phyloP scores from a whole-genome alignment of 2,888 invertebrate genomes.

The Acleris cristana region DNA sequence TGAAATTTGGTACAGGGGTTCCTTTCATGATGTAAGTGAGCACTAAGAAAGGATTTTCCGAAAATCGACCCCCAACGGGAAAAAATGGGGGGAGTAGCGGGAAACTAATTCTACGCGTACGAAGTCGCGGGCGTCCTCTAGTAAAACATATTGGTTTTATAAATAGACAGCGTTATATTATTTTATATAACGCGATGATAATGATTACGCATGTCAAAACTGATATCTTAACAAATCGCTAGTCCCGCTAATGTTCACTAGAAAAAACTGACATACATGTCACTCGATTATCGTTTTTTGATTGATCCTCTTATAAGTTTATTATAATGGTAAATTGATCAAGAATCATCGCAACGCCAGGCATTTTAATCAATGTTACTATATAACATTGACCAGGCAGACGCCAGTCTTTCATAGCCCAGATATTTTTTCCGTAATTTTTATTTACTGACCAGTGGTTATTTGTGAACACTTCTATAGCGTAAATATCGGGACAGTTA shows the following conservation, averaged over 20 bases:
- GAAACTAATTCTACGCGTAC: too few relatives aligned
- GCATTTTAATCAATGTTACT: neutral
- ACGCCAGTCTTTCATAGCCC: too few relatives aligned
- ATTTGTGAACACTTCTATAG: too few relatives aligned
- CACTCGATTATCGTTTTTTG: slow-evolving; percentile 7
- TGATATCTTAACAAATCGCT: slow-evolving; percentile 27
- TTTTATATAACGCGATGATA: slow-evolving; percentile 20
- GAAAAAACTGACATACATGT: slow-evolving; percentile 22
- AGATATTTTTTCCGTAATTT: too few relatives aligned
- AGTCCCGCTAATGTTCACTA: slow-evolving; percentile 19
- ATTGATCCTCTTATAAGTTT: slow-evolving; percentile 24
- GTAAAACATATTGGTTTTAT: neutral
- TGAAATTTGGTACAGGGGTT: too few relatives aligned
- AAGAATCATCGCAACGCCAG: neutral
- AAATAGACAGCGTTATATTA: slow-evolving; percentile 10
- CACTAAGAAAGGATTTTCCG: too few relatives aligned
- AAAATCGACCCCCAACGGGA: too few relatives aligned
- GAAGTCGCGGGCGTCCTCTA: too few relatives aligned
- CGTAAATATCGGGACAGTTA: too few relatives aligned
- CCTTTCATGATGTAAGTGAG: too few relatives aligned
- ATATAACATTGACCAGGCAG: neutral
- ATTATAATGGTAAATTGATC: neutral
- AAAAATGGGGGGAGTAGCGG: too few relatives aligned
- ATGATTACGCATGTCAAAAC: slow-evolving; percentile 30
- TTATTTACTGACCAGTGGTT: too few relatives aligned